These are phyloP conservation scores for Adoxophyes honmai DNA, from an alignment of 1,140 invertebrate species.

Conservation along the genomic window DNA sequence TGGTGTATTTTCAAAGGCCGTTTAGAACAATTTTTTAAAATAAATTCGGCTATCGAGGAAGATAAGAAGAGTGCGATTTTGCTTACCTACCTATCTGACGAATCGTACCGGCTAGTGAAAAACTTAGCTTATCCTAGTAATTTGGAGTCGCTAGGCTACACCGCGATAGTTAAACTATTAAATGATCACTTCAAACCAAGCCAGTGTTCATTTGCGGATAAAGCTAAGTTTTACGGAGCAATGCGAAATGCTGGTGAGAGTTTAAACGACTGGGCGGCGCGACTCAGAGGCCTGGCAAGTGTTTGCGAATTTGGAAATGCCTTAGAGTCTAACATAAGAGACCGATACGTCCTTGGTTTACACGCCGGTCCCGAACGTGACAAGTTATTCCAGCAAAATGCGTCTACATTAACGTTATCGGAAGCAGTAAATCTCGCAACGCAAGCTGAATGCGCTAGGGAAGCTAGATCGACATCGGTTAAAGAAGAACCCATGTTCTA, in stretches of 20 bases:
- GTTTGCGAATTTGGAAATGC: conserved; percentile 17
- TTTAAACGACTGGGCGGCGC: conserved; percentile 22
- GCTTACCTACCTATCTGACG: conserved; percentile 17
- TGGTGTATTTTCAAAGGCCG: conserved; percentile 17
- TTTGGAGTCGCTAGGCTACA: conserved; percentile 1
- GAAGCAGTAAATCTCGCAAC: conserved; percentile 10
- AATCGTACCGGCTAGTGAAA: conserved; percentile 18
- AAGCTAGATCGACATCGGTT: not conserved
- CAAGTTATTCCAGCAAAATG: conserved; percentile 14
- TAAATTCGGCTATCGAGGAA: not conserved
- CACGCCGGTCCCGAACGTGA: conserved; percentile 17
- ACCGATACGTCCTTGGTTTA: conserved; percentile 21
- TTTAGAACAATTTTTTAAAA: conserved; percentile 17
- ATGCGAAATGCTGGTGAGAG: conserved; percentile 13
- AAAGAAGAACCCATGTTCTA: conserved; percentile 12
- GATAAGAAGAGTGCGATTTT: conserved; percentile 17
- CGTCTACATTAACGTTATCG: not conserved
- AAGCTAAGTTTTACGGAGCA: conserved; percentile 19
- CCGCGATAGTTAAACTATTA: conserved; percentile 14
- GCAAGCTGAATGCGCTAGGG: conserved; percentile 1
- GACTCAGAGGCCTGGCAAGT: conserved; percentile 18
- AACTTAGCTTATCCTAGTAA: conserved; percentile 18
- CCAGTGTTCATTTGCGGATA: conserved; percentile 18
- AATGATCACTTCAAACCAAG: conserved; percentile 21
- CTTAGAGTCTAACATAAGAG: conserved; percentile 13